Conservation (phyloP, 2,888 invertebrate genomes). For the Macaria liturata region DNA sequence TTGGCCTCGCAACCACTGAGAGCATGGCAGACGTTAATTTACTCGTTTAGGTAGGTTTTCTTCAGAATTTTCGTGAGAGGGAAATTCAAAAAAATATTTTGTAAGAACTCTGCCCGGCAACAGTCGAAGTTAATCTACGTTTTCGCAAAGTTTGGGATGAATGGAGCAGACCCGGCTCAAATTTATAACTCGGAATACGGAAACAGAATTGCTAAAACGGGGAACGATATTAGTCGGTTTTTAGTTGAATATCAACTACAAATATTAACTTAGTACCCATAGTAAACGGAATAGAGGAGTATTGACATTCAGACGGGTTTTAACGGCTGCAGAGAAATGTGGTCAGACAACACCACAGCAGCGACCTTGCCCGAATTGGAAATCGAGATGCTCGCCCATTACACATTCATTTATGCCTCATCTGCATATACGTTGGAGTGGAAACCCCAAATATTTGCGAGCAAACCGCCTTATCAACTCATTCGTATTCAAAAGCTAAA, state of each 20-base stretch:
- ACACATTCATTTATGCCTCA: constrained; percentile 23
- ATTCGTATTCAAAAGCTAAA: constrained; percentile 20
- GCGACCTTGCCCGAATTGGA: constrained; percentile 26
- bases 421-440: constrained; percentile 28
- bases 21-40: too few species aligned
- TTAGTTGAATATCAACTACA: too few species aligned
- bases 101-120: neutral
- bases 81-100: neutral
- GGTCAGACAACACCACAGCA: neutral
- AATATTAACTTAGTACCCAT: too few species aligned
- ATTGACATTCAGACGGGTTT: too few species aligned
- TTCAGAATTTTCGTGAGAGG: too few species aligned
- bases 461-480: constrained; percentile 12
- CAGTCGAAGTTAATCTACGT: constrained; percentile 5
- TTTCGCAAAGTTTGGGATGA: constrained; percentile 5
- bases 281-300: too few species aligned
- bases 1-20: too few species aligned
- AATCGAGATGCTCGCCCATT: constrained; percentile 20
- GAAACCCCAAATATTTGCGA: constrained; percentile 16
- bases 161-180: constrained; percentile 2
- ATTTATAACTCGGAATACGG: neutral
- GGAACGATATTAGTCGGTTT: too few species aligned
- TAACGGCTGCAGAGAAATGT: constrained; percentile 9
- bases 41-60: too few species aligned
- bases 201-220: too few species aligned